Evolutionary conservation across 2,888 invertebrate genomes (phyloP).

Genomic region (Harmothoe impar): DNA sequence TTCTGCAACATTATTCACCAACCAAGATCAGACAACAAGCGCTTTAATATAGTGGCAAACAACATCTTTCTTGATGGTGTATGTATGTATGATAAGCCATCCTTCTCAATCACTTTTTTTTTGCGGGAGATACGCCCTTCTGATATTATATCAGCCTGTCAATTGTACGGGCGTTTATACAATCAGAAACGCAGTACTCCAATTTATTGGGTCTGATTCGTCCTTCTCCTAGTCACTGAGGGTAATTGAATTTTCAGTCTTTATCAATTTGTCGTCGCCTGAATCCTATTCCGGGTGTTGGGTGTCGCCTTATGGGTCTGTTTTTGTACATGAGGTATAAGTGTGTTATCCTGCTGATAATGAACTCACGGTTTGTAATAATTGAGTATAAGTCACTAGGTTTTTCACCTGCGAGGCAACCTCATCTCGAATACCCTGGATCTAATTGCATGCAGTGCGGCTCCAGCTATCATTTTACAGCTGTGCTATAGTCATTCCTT

Average conservation of each 20-base stretch:
- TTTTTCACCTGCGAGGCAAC: neutral
- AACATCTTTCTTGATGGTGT: neutral
- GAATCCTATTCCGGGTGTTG: neutral
- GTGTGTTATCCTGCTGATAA: neutral
- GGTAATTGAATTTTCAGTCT: neutral
- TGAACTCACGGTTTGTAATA: neutral
- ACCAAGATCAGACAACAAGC: too few species aligned
- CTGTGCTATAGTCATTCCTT: neutral
- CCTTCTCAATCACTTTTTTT: too few species aligned
- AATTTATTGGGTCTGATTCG: neutral
- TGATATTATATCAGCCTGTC: neutral
- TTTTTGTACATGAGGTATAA: neutral
- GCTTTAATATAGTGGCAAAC: neutral
- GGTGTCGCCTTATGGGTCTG: neutral
- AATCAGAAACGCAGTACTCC: neutral
- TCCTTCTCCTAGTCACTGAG: neutral
- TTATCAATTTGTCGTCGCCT: neutral
- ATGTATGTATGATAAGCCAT: neutral
- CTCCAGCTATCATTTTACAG: neutral
- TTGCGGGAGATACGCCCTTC: too few species aligned
- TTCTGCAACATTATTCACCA: too few species aligned
- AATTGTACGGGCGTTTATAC: neutral
- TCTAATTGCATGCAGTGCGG: neutral
- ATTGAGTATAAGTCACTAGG: neutral
- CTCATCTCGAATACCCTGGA: neutral